Conservation (phyloP, 1,140 invertebrate genomes). For the Dinoponera quadriceps region DNA sequence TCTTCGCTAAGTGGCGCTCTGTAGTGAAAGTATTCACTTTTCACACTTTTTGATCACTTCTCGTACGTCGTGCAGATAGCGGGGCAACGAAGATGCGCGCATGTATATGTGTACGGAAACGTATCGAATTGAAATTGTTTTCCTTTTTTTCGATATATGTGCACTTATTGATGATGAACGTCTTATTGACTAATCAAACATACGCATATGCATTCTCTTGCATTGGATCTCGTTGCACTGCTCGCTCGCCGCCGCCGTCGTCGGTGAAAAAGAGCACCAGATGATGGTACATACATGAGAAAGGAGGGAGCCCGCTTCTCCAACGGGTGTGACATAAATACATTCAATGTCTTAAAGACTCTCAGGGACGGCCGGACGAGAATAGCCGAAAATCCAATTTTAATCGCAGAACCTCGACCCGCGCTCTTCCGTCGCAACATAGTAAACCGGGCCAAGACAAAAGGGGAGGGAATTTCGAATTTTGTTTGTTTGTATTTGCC, state of each 20-base stretch:
- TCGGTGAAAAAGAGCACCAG: constrained; percentile 7
- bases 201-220: neutral
- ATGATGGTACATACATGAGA: constrained; percentile 8
- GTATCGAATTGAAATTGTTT: neutral
- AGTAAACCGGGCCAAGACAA: neutral
- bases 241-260: neutral
- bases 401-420: constrained; percentile 71
- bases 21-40: too few species aligned
- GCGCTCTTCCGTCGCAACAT: constrained; percentile 20
- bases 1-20: too few species aligned
- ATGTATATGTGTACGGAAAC: neutral
- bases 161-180: too few species aligned
- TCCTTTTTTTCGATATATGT: constrained; percentile 10
- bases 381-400: constrained; percentile 77
- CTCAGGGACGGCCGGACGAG: constrained; percentile 68
- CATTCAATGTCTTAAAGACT: constrained; percentile 63
- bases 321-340: constrained; percentile 63
- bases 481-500: too few species aligned
- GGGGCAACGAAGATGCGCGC: neutral
- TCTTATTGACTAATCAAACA: constrained; percentile 23
- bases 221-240: neutral
- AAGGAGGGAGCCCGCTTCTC: neutral
- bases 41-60: too few species aligned
- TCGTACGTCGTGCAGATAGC: too few species aligned
- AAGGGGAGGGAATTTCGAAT: constrained; percentile 2